Evolutionary conservation across 2,888 invertebrate genomes (phyloP), one percentile per base, ranked within the genome.

Genomic region (Agrochola lota): DNA sequence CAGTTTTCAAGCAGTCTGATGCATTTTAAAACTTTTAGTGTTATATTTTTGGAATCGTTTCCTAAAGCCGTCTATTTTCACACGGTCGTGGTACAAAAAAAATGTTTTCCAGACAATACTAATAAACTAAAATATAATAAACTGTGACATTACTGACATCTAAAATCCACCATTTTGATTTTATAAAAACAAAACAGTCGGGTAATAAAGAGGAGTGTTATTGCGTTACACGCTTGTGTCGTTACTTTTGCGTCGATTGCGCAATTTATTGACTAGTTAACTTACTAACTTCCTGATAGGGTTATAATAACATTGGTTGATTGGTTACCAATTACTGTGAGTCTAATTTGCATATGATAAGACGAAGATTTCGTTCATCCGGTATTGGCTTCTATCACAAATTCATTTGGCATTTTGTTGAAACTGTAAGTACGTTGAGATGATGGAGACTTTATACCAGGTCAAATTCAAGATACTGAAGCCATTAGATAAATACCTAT

Each of bases 281-380:
- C 66, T 74, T 15, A 52, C 60, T 75, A 11, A 74, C 59, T 83
- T 71, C 35, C 63, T 59, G 57, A 2, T 76, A 40, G 0, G 6
- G 23, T 35, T 77, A 43, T 20, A 30, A 40, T 60, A 68, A 49
- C 20, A 12, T 35, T 23, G 15, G 57, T 49, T 46, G 30, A 66
- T 35, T 57, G 17, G 12, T 46, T 15, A 26, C 3, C 15, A 49
- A 63, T 26, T 46, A 60, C 3, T 71, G 35, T 46, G 62, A 23
- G 26, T 40, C 6, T 55, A 20, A 20, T 46, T 52, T 55, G 3
- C 8, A 30, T 26, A 11, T 23, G 17, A 7, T 8, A 26, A 9
- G 9, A 49, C 6, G n/a, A 43, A 43, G 0, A 6, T 20, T 40
- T n/a, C 2, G 17, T 72, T 73, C 1, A 40, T 0, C 1, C 7